Conservation (phyloP, 2,888 invertebrate genomes). For the Nebria salina region DNA sequence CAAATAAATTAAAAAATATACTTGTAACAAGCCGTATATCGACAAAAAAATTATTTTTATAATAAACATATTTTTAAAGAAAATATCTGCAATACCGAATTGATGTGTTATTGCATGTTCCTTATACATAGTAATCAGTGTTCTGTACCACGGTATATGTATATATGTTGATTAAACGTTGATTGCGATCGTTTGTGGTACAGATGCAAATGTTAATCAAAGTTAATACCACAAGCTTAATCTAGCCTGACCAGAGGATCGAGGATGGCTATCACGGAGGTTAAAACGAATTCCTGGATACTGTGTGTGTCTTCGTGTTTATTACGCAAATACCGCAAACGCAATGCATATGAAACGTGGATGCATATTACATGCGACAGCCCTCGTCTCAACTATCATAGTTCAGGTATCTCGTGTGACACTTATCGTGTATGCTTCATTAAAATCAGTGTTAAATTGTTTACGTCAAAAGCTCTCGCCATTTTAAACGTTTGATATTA, state of each 20-base stretch:
- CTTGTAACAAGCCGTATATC: no score
- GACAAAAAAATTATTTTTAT: no score
- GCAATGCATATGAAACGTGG: neutral
- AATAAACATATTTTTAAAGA: no score
- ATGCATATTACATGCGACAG: neutral
- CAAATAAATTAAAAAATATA: no score
- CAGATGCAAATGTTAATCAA: neutral
- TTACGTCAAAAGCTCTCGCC: neutral
- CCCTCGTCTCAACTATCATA: neutral
- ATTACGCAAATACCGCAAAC: neutral
- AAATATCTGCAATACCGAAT: no score
- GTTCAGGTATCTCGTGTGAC: neutral
- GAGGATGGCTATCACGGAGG: neutral
- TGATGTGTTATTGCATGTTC: no score
- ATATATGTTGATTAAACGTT: neutral
- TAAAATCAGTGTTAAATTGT: neutral
- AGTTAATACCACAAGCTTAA: neutral
- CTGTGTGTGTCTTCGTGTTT: neutral
- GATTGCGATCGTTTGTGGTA: neutral
- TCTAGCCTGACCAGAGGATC: neutral
- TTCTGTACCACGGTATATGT: no score
- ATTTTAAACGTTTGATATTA: no score
- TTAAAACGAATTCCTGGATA: neutral
- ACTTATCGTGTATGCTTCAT: neutral
- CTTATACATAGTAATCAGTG: no score